Percentiles rank a stretch among this genome's conserved stretches.
These are phyloP conservation scores for Lacerta agilis DNA, from an alignment of 2,797 vertebrate species.

Conservation along the genomic window DNA sequence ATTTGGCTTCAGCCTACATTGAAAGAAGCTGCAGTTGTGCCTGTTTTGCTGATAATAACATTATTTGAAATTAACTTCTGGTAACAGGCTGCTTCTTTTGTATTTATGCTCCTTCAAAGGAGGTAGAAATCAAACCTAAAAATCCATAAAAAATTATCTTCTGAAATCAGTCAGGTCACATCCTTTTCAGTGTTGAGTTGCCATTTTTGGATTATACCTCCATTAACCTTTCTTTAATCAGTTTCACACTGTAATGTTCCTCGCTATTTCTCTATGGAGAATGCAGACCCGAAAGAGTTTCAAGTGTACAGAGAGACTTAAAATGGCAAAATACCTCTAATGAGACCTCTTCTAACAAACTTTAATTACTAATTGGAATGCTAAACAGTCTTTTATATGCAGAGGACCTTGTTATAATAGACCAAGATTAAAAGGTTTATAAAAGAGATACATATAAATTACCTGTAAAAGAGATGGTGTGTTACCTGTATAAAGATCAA, in stretches of 20 bases:
- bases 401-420: conserved; percentile 27
- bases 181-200: conserved; percentile 6
- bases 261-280: conserved; percentile 10
- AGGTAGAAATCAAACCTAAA: neutral
- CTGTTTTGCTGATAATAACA: neutral
- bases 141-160: neutral
- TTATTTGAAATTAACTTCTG: neutral
- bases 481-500: conserved; percentile 28
- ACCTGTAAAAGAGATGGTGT: conserved; percentile 4
- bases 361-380: conserved; percentile 33
- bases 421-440: conserved; percentile 28
- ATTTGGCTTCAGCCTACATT: neutral
- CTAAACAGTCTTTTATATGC: conserved; percentile 31
- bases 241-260: conserved; percentile 7
- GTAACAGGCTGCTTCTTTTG: too few species aligned
- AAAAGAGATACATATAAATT: conserved; percentile 28
- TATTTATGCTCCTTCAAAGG: neutral
- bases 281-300: conserved; percentile 6
- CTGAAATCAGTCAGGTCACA: conserved; percentile 6
- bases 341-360: conserved; percentile 19
- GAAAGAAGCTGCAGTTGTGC: neutral
- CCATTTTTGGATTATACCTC: conserved; percentile 15
- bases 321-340: conserved; percentile 17
- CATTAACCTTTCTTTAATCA: conserved; percentile 40
- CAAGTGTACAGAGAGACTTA: conserved; percentile 2